Evolutionary conservation across 1,140 invertebrate genomes (phyloP).

Genomic region (Pseudomyrmex flavicornis): DNA sequence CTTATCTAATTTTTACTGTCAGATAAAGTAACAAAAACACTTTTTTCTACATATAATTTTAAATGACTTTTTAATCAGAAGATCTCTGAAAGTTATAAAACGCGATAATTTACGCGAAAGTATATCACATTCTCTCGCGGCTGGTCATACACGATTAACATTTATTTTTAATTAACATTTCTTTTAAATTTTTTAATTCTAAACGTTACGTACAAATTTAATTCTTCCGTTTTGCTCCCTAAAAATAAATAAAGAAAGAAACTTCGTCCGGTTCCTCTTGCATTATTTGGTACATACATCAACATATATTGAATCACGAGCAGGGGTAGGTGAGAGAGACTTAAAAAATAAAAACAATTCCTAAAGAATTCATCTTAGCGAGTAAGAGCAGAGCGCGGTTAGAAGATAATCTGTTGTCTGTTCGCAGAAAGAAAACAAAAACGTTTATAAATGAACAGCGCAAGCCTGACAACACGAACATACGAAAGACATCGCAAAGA

Average conservation of each 20-base stretch:
- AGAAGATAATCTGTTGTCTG: constrained; percentile 37
- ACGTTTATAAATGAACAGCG: constrained; percentile 16
- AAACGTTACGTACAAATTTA: neutral
- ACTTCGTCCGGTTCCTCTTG: neutral
- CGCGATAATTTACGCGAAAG: too few relatives aligned
- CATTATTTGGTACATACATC: constrained; percentile 31
- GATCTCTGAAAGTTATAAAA: too few relatives aligned
- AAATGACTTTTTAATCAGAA: too few relatives aligned
- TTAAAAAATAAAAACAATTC: constrained; percentile 53
- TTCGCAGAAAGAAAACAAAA: constrained; percentile 9
- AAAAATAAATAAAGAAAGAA: neutral
- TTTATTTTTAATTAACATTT: too few relatives aligned
- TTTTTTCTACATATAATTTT: too few relatives aligned
- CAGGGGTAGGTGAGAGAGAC: constrained; percentile 32
- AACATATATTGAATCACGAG: constrained; percentile 39
- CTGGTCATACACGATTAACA: too few relatives aligned
- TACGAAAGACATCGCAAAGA: constrained; percentile 7
- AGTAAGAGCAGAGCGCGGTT: constrained; percentile 53
- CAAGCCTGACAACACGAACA: neutral
- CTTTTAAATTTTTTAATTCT: neutral
- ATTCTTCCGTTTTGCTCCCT: neutral
- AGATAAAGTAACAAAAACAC: neutral
- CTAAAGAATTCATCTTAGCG: constrained; percentile 67
- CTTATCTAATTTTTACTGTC: neutral
- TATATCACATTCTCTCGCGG: too few relatives aligned